Evolutionary conservation across 1,140 invertebrate species (phyloP).

Genomic region (Leguminivora glycinivorella): DNA sequence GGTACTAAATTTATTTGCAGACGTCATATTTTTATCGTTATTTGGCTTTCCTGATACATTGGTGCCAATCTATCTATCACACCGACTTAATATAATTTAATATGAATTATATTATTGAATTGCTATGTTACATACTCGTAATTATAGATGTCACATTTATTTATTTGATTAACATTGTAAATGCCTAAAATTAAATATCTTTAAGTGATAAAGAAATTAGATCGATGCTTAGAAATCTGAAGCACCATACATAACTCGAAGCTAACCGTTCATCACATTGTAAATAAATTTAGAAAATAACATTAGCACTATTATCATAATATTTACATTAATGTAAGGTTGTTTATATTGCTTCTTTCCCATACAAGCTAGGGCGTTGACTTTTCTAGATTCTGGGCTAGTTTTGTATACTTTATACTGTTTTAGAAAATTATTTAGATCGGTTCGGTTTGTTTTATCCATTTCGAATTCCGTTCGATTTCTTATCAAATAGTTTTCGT

Average conservation of each 20-base stretch:
- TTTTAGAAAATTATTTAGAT: background rate
- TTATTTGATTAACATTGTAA: too few relatives aligned
- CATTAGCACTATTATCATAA: constrained; percentile 13
- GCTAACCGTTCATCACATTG: background rate
- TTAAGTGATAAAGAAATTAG: background rate
- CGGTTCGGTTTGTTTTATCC: background rate
- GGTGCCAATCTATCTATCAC: too few relatives aligned
- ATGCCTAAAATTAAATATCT: background rate
- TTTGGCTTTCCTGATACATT: too few relatives aligned
- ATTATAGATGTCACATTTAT: too few relatives aligned
- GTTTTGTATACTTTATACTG: background rate
- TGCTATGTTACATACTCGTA: too few relatives aligned
- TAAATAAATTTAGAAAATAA: constrained; percentile 11
- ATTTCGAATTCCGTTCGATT: background rate
- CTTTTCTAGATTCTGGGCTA: constrained; percentile 5
- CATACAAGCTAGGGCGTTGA: constrained; percentile 8
- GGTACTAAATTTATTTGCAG: too few relatives aligned
- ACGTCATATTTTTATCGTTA: too few relatives aligned
- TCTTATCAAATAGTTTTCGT: too few relatives aligned
- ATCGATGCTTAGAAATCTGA: background rate
- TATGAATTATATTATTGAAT: too few relatives aligned
- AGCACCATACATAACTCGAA: background rate
- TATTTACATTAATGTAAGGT: constrained; percentile 15
- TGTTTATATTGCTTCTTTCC: background rate
- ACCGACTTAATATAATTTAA: too few relatives aligned